phyloP scores from a whole-genome alignment of 2,888 invertebrate species.

The Busseola fusca region DNA sequence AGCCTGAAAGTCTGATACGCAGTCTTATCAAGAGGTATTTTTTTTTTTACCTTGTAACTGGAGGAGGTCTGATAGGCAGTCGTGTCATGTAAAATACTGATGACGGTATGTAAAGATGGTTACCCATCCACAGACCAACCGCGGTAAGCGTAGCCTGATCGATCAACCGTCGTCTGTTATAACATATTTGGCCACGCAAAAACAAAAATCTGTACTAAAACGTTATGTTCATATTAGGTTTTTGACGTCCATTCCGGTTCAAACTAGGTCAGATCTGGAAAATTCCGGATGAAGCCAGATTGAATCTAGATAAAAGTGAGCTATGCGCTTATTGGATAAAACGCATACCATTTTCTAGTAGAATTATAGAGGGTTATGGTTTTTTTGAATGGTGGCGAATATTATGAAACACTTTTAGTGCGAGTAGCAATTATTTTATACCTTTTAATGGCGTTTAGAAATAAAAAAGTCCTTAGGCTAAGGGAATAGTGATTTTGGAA shows the following conservation, averaged over 20 bases:
- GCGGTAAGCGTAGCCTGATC: no score
- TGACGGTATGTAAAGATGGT: no score
- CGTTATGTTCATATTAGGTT: constrained; percentile 19
- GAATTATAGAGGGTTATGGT: not conserved
- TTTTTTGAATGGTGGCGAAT: not conserved
- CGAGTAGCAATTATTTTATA: no score
- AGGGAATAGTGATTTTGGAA: not conserved
- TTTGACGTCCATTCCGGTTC: constrained; percentile 21
- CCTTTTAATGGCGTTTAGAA: not conserved
- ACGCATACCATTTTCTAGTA: constrained; percentile 24
- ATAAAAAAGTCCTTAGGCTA: not conserved
- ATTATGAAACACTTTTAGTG: not conserved
- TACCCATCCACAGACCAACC: no score
- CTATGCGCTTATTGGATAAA: constrained; percentile 38
- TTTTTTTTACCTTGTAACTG: not conserved
- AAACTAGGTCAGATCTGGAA: constrained; percentile 44
- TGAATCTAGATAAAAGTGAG: constrained; percentile 43
- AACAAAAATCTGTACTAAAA: no score
- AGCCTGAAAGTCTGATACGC: not conserved
- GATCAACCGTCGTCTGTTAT: no score
- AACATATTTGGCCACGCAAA: no score
- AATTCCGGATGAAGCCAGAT: constrained; percentile 31
- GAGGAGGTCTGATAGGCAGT: not conserved
- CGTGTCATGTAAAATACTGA: no score
- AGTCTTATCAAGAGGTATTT: not conserved